Evolutionary conservation across 2,888 invertebrate species (phyloP), one percentile per base, ranked within the genome.

Genomic region (Gastracanthus pulcherrimus): DNA sequence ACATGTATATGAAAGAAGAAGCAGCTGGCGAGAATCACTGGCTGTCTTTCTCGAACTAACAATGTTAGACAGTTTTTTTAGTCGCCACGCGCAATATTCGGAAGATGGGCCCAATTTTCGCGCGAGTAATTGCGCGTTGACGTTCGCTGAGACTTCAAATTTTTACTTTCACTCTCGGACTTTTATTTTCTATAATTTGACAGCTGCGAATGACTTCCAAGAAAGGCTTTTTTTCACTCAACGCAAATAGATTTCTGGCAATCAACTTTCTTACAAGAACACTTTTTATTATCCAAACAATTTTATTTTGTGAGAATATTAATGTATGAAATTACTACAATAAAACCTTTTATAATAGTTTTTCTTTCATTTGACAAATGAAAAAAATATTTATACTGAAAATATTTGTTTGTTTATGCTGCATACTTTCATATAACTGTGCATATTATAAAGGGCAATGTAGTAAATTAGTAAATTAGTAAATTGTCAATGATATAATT

Each of bases 181-280:
- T 45, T 80, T 80, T 80, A 80, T 80, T 81, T 76, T 81, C 76
- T 81, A 81, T 76, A 81, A 81, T 81, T 71, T 76, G 72, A 81
- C 76, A 81, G 76, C 76, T 76, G 81, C 76, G 48, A 81, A 72
- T 72, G 26, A 72, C 70, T 81, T 81, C 81, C 60, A 36, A 3
- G 81, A 81, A 81, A 36, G 26, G 11, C 29, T 69, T 76, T 45
- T 72, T 76, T 80, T 70, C 31, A 19, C 45, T 45, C n/a, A 26
- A 36, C 23, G 9, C 31, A 23, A 11, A 23, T 80, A 67, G 48
- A 67, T 67, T 67, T 74, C 67, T 34, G 45, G n/a, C 60, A 66
- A 51, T 78, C 62, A 72, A 71, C 41, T 72, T 71, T 58, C 45
- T 26, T 38, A n/a, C 38, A 23, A 41, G 38, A 58, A 2, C 7